These are phyloP conservation scores for Cettia cetti DNA, from an alignment of 2,113 vertebrate genomes.

Conservation along the genomic window DNA sequence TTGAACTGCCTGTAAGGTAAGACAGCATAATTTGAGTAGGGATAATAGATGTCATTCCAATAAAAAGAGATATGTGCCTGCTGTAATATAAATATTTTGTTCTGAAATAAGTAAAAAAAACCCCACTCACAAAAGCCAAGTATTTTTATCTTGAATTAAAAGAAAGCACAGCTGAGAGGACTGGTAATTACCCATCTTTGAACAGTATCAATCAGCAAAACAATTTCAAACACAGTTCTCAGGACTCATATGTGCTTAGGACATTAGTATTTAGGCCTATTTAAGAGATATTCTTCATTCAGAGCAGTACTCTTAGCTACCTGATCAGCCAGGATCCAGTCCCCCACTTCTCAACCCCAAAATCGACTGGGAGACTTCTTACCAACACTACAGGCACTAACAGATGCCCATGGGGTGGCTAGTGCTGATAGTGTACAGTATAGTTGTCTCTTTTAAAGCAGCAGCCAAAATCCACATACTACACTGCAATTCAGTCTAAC, in stretches of 20 bases:
- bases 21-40: background rate
- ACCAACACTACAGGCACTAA: background rate
- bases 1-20: background rate
- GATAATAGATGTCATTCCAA: background rate
- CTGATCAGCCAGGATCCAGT: background rate
- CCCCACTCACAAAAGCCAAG: background rate
- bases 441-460: background rate
- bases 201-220: background rate
- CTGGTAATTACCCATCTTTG: background rate
- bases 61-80: background rate
- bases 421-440: background rate
- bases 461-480: background rate
- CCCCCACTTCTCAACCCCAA: background rate
- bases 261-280: background rate
- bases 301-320: background rate
- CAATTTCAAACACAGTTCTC: background rate
- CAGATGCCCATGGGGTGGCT: background rate
- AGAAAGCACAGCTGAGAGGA: background rate
- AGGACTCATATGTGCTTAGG: background rate
- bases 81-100: background rate
- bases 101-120: background rate
- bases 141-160: background rate
- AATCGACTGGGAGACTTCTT: background rate
- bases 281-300: background rate
- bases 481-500: background rate